These are phyloP conservation scores for Araneus ventricosus DNA, from an alignment of 1,140 invertebrate species.

Conservation along the genomic window DNA sequence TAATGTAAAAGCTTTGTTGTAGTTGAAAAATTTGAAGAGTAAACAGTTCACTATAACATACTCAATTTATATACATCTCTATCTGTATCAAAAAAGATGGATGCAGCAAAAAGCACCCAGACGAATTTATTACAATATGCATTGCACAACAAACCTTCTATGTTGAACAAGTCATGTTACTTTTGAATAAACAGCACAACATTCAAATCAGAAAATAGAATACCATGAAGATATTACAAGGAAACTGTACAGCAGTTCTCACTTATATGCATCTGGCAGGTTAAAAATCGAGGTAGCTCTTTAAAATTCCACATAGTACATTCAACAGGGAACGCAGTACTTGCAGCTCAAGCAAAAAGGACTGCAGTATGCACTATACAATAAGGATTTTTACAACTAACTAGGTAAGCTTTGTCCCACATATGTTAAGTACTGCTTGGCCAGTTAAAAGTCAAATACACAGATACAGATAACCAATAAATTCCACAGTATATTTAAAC, in stretches of 20 bases:
- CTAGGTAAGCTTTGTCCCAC: background rate
- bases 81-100: background rate
- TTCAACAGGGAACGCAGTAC: slow-evolving; percentile 57
- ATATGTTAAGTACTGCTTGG: background rate
- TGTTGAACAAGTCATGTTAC: slow-evolving; percentile 1
- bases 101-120: background rate
- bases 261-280: slow-evolving; percentile 72
- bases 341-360: slow-evolving; percentile 20
- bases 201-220: slow-evolving; percentile 62
- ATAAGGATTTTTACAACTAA: background rate
- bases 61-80: slow-evolving; percentile 12
- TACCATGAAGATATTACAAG: slow-evolving; percentile 54
- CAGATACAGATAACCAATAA: too few species aligned
- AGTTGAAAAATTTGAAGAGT: background rate
- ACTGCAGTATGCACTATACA: slow-evolving; percentile 13
- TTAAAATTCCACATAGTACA: slow-evolving; percentile 67
- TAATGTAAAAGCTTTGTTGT: too few species aligned
- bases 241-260: slow-evolving; percentile 68
- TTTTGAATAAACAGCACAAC: slow-evolving; percentile 54
- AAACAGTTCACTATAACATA: background rate
- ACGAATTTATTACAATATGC: background rate
- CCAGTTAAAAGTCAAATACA: too few species aligned
- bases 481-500: too few species aligned
- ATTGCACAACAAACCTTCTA: background rate
- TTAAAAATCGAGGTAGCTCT: slow-evolving; percentile 71